Base-by-base conservation (phyloP, 2,797 vertebrate genomes). In the Pelobates cultripes region DNA sequence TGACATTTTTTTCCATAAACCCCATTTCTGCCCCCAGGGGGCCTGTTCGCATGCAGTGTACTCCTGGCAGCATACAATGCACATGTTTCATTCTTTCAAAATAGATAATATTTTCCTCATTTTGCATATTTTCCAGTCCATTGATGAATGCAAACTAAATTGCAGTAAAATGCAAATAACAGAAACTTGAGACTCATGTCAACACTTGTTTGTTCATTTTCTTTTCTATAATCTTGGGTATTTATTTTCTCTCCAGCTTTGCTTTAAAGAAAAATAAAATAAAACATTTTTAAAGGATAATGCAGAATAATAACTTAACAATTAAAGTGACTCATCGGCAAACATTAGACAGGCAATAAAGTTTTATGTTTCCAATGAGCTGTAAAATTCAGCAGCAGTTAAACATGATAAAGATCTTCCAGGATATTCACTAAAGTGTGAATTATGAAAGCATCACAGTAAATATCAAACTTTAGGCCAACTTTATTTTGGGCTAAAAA, bases 121-220 rank as follows among this genome's bases (percentile, higher is more conserved):
- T 78, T 84, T 84, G 77, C 77, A 84, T 80, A 75, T 79, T 79
- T 84, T 80, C 82, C 77, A 80, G 68, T 79, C 77, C 82, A 80
- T 70, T 84, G 82, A 80, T 84, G 77, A 79, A 79, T 84, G 72
- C 73, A 66, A 55, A 80, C 72, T 84, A 84, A 84, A 84, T 74
- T 80, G 77, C 77, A 80, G 70, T 80, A 80, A 80, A 72, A 84
- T 84, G 77, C 82, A 84, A 84, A 84, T 80, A 84, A 44, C 15
- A n/a, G 53, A 60, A 64, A 70, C 66, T 13, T 41, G 66, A 75
- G 77, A 84, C 68, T 75, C 77, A 51, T 79, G 77, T 84, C 77
- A 84, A 72, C 68, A 76, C 68, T 75, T 79, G 60, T 84, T 84
- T 84, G 68, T 45, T 79, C 57, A 10, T 70, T 79, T 28, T 63